These are phyloP conservation scores for Halcyon malimbica DNA, from an alignment of 2,113 vertebrate species.

Conservation along the genomic window DNA sequence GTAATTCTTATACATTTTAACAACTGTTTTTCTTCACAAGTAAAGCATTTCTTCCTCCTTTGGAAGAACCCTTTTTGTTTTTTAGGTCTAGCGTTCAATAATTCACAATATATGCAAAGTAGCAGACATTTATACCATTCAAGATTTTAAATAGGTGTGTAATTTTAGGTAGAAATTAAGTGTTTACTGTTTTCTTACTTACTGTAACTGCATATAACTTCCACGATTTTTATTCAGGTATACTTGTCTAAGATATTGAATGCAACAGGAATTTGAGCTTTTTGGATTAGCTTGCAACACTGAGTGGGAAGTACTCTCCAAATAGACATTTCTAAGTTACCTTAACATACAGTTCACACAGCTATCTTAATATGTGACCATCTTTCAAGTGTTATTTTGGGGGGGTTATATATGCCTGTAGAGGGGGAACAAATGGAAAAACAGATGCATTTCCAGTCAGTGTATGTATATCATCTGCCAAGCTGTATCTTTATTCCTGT, in stretches of 20 bases:
- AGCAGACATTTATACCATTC: background rate
- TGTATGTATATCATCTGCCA: background rate
- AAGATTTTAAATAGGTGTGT: background rate
- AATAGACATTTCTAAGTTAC: background rate
- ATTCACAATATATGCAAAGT: background rate
- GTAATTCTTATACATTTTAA: slow-evolving; percentile 50
- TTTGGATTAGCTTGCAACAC: background rate
- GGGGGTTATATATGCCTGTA: background rate
- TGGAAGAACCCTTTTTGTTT: background rate
- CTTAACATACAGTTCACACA: background rate
- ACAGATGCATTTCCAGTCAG: background rate
- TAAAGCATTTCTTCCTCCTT: background rate
- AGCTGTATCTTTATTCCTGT: background rate
- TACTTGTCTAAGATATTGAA: background rate
- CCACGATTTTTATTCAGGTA: background rate
- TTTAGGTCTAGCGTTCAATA: background rate
- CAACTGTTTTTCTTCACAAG: background rate
- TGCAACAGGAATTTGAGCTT: background rate
- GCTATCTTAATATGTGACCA: background rate
- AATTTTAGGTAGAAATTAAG: background rate
- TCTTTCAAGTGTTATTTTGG: background rate
- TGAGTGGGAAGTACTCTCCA: background rate
- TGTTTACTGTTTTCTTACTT: background rate
- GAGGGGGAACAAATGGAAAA: background rate
- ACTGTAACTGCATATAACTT: background rate